phyloP scores from a whole-genome alignment of 2,888 invertebrate genomes.

The Cabera pusaria region DNA sequence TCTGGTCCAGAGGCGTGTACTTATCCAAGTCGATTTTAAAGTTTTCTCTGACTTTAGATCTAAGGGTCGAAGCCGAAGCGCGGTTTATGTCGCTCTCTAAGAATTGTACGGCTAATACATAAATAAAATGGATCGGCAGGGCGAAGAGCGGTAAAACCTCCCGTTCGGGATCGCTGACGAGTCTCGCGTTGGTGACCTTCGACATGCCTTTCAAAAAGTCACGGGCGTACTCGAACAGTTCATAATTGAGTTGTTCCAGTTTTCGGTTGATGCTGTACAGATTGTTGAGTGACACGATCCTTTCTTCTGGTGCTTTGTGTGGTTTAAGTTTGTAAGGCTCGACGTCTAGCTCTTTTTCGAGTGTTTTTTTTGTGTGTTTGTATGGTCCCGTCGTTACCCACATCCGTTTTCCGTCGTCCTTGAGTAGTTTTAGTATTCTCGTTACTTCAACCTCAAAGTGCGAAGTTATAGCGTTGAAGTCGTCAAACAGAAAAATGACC shows the following conservation, averaged over 20 bases:
- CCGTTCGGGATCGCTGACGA: conserved; percentile 25
- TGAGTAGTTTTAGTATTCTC: conserved; percentile 34
- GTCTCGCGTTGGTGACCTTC: conserved; percentile 11
- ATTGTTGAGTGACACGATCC: conserved; percentile 36
- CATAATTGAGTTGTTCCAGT: conserved; percentile 40
- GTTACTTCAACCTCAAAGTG: conserved; percentile 41
- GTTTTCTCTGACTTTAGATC: conserved; percentile 34
- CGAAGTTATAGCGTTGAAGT: conserved; percentile 43
- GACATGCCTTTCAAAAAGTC: conserved; percentile 35
- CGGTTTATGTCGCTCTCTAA: conserved; percentile 40
- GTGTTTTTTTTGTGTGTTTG: conserved; percentile 25
- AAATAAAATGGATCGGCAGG: conserved; percentile 38
- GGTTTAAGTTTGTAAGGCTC: conserved; percentile 37
- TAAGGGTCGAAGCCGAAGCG: conserved; percentile 34
- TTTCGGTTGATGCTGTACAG: conserved; percentile 44
- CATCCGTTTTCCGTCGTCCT: conserved; percentile 35
- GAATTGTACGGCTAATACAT: conserved; percentile 33
- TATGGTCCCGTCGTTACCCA: conserved; percentile 46
- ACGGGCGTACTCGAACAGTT: conserved; percentile 41
- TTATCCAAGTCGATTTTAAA: conserved; percentile 31
- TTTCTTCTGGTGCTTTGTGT: conserved; percentile 32
- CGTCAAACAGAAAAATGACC: conserved; percentile 44
- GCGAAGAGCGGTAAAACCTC: conserved; percentile 38
- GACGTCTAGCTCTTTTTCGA: conserved; percentile 31
- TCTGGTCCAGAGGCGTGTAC: conserved; percentile 34